phyloP scores from a whole-genome alignment of 2,113 vertebrate genomes.

The Phycodurus eques region DNA sequence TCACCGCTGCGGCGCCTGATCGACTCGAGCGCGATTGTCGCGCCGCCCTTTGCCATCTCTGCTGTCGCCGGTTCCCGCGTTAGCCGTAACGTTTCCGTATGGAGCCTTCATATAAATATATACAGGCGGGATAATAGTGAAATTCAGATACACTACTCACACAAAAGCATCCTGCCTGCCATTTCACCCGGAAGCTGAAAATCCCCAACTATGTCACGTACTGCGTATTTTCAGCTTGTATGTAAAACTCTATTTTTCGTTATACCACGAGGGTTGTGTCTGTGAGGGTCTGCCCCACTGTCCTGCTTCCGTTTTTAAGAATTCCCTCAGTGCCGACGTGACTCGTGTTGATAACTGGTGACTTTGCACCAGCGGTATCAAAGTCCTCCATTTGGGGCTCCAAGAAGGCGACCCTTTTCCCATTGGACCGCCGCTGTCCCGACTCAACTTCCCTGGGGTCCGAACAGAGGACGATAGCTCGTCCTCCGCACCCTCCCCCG shows the following conservation, averaged over 20 bases:
- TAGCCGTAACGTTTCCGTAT: slow-evolving; percentile 34
- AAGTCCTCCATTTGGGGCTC: slow-evolving; percentile 73
- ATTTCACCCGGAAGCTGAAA: background rate
- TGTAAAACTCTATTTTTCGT: background rate
- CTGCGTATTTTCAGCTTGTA: background rate
- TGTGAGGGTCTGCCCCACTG: slow-evolving; percentile 63
- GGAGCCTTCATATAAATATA: background rate
- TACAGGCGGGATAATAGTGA: slow-evolving; percentile 23
- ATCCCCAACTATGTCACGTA: background rate
- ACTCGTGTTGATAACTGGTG: slow-evolving; percentile 66
- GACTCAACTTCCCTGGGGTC: slow-evolving; percentile 62
- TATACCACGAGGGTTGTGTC: slow-evolving; percentile 42
- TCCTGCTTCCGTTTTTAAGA: slow-evolving; percentile 77
- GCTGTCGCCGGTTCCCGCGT: background rate
- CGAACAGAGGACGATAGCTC: slow-evolving; percentile 55
- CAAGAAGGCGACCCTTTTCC: slow-evolving; percentile 83
- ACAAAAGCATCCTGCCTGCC: background rate
- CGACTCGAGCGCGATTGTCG: slow-evolving; percentile 22
- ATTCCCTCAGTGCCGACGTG: slow-evolving; percentile 75
- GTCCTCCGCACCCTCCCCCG: slow-evolving; percentile 46
- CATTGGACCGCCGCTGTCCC: slow-evolving; percentile 68
- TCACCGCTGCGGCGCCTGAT: slow-evolving; percentile 1
- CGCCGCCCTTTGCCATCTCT: slow-evolving; percentile 36
- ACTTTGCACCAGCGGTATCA: slow-evolving; percentile 68
- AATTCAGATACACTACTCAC: slow-evolving; percentile 11